phyloP scores from a whole-genome alignment of 2,888 invertebrate species.

The Drosophila merina region DNA sequence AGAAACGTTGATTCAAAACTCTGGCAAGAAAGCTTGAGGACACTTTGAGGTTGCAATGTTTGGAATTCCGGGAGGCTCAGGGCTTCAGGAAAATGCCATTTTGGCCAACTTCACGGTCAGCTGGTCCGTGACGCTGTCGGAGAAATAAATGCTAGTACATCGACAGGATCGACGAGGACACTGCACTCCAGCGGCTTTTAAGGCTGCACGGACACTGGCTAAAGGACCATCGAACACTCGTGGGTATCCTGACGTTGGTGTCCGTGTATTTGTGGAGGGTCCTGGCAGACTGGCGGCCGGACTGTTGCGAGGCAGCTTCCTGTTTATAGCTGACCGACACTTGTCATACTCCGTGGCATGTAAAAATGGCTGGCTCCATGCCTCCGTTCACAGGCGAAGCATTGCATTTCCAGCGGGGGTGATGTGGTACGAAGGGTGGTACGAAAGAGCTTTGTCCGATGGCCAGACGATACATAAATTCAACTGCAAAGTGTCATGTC shows the following conservation, averaged over 20 bases:
- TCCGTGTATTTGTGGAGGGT: constrained; percentile 53
- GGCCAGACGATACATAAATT: constrained; percentile 56
- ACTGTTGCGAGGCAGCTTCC: constrained; percentile 27
- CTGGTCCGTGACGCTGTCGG: constrained; percentile 9
- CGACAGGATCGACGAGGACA: constrained; percentile 18
- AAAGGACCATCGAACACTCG: constrained; percentile 32
- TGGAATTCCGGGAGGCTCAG: not conserved
- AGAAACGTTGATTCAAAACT: not conserved
- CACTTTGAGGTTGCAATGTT: not conserved
- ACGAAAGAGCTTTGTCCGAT: constrained; percentile 30
- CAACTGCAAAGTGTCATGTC: constrained; percentile 33
- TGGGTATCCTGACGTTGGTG: constrained; percentile 23
- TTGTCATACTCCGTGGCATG: constrained; percentile 53
- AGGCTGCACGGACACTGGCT: constrained; percentile 7
- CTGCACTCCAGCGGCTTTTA: constrained; percentile 34
- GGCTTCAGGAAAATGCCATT: not conserved
- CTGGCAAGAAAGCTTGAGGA: not conserved
- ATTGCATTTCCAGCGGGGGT: constrained; percentile 35
- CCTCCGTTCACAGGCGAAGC: not conserved
- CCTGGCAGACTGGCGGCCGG: constrained; percentile 24
- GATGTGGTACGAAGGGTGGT: not conserved
- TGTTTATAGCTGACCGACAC: constrained; percentile 65
- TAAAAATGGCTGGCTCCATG: constrained; percentile 34
- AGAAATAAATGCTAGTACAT: constrained; percentile 9
- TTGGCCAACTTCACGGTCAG: not conserved